Percentiles rank a stretch among this genome's conserved stretches.
Evolutionary conservation across 2,888 invertebrate species (phyloP).

Genomic region (Agrotis segetum): DNA sequence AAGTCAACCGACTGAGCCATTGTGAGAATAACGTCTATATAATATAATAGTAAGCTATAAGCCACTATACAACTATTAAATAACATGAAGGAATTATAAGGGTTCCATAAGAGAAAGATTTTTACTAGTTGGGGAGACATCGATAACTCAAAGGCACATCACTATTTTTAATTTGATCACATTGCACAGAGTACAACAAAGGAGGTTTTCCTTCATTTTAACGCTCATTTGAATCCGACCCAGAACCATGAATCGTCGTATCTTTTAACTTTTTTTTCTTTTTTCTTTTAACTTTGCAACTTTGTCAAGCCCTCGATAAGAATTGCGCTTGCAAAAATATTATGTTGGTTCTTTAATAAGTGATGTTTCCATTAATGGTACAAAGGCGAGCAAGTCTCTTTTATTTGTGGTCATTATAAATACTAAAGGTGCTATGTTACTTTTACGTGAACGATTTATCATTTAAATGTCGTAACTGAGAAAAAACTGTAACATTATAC

Average conservation of each 20-base stretch:
- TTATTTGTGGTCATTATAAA: slow-evolving; percentile 29
- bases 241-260: slow-evolving; percentile 54
- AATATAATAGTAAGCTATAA: too few species aligned
- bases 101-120: too few species aligned
- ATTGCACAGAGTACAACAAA: slow-evolving; percentile 57
- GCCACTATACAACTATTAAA: too few species aligned
- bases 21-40: too few species aligned
- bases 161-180: slow-evolving; percentile 64
- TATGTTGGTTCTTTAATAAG: slow-evolving; percentile 30
- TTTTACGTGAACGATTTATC: neutral
- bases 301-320: slow-evolving; percentile 57
- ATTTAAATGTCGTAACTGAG: neutral
- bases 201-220: slow-evolving; percentile 55
- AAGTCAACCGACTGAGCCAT: too few species aligned
- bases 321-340: slow-evolving; percentile 52
- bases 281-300: slow-evolving; percentile 53
- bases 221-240: slow-evolving; percentile 52
- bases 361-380: slow-evolving; percentile 20
- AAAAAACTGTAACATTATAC: neutral
- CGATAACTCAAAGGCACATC: slow-evolving; percentile 31
- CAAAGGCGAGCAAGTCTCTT: slow-evolving; percentile 13
- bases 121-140: neutral
- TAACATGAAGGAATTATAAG: too few species aligned
- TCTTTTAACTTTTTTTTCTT: slow-evolving; percentile 49
- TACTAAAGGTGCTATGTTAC: neutral